phyloP scores from a whole-genome alignment of 2,888 invertebrate species.

The Eupithecia centaureata region DNA sequence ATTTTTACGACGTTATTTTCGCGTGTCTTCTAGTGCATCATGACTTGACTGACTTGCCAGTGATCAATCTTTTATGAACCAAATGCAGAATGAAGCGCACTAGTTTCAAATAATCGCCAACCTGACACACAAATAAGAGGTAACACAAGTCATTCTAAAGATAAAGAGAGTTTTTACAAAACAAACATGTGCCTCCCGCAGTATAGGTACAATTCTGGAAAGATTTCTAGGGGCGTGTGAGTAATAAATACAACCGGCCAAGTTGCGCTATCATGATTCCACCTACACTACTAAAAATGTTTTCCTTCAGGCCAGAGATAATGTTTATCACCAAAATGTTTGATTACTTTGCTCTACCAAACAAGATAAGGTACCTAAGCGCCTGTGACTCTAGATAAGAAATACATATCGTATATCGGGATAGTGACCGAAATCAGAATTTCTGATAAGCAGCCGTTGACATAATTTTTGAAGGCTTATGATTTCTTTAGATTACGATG shows the following conservation, averaged over 20 bases:
- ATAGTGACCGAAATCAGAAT: conserved; percentile 64
- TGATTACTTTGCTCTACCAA: conserved; percentile 65
- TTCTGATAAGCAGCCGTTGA: conserved; percentile 72
- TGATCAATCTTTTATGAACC: conserved; percentile 26
- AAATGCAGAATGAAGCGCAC: conserved; percentile 44
- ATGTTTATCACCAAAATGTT: conserved; percentile 66
- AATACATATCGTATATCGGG: conserved; percentile 7
- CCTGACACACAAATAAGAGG: conserved; percentile 43
- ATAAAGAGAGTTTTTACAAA: conserved; percentile 37
- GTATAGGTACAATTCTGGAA: not conserved
- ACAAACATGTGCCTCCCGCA: conserved; percentile 7
- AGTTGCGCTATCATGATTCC: conserved; percentile 20
- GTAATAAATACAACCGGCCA: conserved; percentile 23
- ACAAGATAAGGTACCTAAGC: conserved; percentile 71
- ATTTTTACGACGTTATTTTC: not conserved
- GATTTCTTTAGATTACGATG: not conserved
- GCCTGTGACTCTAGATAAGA: conserved; percentile 68
- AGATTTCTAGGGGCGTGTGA: conserved; percentile 24
- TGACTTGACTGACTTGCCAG: not conserved
- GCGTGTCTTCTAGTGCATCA: not conserved
- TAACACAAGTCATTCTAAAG: conserved; percentile 37
- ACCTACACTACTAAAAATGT: conserved; percentile 29
- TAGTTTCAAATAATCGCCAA: conserved; percentile 46
- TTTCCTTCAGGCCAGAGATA: conserved; percentile 53
- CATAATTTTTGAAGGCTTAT: conserved; percentile 58